Conservation (phyloP, 2,113 vertebrate species). For the Periophthalmus modestus region DNA sequence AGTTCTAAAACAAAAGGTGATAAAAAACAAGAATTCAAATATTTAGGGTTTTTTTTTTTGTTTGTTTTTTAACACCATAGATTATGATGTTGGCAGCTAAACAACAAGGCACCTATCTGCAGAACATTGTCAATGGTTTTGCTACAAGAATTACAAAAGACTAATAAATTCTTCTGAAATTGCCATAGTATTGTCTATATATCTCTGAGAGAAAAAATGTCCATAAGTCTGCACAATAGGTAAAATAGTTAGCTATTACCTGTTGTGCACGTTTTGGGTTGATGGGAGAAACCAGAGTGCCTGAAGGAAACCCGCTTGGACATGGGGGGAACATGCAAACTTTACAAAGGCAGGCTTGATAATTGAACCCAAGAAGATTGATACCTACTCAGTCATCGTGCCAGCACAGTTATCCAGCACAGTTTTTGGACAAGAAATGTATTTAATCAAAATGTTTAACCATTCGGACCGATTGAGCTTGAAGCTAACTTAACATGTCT, state of each 20-base stretch:
- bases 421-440: not conserved
- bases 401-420: not conserved
- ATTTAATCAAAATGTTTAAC: not conserved
- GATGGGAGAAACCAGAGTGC: too few species aligned
- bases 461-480: not conserved
- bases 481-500: not conserved
- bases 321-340: too few species aligned
- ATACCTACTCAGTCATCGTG: too few species aligned
- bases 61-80: not conserved
- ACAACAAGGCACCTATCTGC: not conserved
- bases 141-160: not conserved
- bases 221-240: too few species aligned
- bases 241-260: too few species aligned
- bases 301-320: too few species aligned
- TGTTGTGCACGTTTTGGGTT: too few species aligned
- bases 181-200: not conserved
- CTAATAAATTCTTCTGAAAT: slow-evolving; percentile 28
- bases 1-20: too few species aligned
- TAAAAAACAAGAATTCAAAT: not conserved
- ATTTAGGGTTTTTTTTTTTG: not conserved
- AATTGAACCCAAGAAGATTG: too few species aligned
- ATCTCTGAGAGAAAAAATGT: not conserved
- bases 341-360: too few species aligned
- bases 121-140: not conserved
- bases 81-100: not conserved